phyloP scores from a whole-genome alignment of 92 coral and sea anemone genomes.

The Epizoanthus illoricatus region DNA sequence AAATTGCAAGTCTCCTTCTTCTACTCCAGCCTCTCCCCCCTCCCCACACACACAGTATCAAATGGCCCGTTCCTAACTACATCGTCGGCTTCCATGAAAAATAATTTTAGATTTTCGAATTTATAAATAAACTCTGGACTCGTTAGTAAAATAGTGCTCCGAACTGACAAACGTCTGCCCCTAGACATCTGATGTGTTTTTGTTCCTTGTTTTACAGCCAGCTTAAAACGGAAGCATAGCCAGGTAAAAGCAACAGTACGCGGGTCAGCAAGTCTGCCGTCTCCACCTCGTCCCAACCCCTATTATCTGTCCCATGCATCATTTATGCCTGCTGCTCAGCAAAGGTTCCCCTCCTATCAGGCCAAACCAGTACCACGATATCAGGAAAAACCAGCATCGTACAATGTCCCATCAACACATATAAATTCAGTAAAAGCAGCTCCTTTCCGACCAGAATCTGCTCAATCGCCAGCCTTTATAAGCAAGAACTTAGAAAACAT shows the following conservation, averaged over 20 bases:
- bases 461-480: constrained; percentile 24
- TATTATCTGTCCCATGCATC: neutral
- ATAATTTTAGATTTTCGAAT: too few species aligned
- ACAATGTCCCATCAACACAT: neutral
- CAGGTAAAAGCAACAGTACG: constrained; percentile 8
- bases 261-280: constrained; percentile 4
- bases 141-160: too few species aligned
- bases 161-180: too few species aligned
- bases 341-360: neutral
- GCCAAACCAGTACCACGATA: neutral
- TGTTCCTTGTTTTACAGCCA: constrained; percentile 3
- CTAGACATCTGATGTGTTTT: neutral
- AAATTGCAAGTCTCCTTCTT: too few species aligned
- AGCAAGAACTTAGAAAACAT: constrained; percentile 30
- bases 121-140: too few species aligned
- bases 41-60: too few species aligned
- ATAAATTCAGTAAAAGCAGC: neutral
- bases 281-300: neutral
- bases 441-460: neutral
- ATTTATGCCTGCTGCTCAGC: neutral
- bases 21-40: too few species aligned
- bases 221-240: neutral
- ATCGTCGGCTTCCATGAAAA: too few species aligned
- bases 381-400: constrained; percentile 7
- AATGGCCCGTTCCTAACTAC: too few species aligned